A percentile compares a stretch with the other conserved stretches of the same genome.
Evolutionary conservation across 2,113 vertebrate species (phyloP).

Genomic region (Melanocharis versteri): DNA sequence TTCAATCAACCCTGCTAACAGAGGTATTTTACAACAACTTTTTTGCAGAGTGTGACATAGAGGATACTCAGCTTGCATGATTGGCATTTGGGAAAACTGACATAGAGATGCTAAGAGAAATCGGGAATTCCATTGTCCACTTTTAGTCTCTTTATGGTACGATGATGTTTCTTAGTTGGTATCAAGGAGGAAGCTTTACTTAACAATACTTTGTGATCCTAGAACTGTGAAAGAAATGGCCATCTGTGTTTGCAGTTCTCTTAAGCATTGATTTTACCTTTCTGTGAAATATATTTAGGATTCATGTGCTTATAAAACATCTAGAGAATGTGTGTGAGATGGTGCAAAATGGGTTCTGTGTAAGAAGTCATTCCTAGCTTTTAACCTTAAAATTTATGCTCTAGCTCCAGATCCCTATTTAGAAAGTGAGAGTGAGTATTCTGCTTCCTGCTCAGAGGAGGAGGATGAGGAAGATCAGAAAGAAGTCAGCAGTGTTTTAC

Average conservation of each 20-base stretch:
- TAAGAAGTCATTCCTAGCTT: not conserved
- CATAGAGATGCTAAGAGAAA: not conserved
- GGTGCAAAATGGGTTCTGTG: not conserved
- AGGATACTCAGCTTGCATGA: not conserved
- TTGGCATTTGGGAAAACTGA: not conserved
- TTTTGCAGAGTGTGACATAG: not conserved
- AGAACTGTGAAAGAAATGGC: not conserved
- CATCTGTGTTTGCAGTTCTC: not conserved
- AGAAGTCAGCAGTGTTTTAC: not conserved
- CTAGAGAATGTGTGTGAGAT: not conserved
- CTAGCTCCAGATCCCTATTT: slow-evolving; percentile 76
- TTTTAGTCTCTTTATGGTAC: not conserved
- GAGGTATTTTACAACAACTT: not conserved
- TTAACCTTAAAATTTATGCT: slow-evolving; percentile 4
- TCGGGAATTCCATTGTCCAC: not conserved
- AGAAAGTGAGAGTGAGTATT: slow-evolving; percentile 88
- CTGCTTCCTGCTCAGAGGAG: slow-evolving; percentile 82
- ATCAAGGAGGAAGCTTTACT: not conserved
- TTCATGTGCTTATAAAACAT: not conserved
- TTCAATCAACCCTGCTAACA: not conserved
- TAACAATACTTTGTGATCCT: not conserved
- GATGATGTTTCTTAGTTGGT: not conserved
- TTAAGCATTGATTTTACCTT: not conserved
- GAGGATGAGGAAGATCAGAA: slow-evolving; percentile 65
- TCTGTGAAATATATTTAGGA: not conserved